phyloP scores from a whole-genome alignment of 2,113 vertebrate species.

The Clarias magur region DNA sequence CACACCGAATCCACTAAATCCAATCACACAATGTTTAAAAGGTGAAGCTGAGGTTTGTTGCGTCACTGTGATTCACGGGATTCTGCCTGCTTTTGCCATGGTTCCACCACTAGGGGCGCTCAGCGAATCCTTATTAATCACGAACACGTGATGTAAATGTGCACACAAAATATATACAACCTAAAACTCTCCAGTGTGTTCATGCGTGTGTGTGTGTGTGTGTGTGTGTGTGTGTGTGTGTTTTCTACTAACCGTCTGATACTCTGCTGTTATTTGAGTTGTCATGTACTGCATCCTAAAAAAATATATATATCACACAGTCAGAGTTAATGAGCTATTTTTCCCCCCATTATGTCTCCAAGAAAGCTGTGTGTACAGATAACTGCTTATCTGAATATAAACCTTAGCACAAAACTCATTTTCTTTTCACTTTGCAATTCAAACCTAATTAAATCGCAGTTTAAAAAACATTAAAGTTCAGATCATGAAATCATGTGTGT shows the following conservation, averaged over 20 bases:
- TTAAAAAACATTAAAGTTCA: not conserved
- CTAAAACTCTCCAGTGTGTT: not conserved
- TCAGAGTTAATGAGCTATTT: not conserved
- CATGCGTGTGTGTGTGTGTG: not conserved
- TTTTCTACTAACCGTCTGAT: slow-evolving; percentile 31
- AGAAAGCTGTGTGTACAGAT: not conserved
- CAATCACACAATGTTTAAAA: no score
- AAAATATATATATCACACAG: slow-evolving; percentile 4
- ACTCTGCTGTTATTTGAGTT: slow-evolving; percentile 21
- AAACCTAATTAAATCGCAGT: not conserved
- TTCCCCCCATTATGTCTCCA: not conserved
- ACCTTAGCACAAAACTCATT: not conserved
- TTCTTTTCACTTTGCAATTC: not conserved
- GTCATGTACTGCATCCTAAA: not conserved
- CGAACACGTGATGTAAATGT: no score
- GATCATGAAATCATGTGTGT: not conserved
- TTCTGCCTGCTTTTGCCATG: no score
- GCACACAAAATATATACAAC: not conserved
- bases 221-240: not conserved
- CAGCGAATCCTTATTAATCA: no score
- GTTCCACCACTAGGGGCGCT: no score
- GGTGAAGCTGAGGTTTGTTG: no score
- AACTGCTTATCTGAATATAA: not conserved
- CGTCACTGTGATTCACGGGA: no score
- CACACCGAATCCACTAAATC: no score